phyloP scores from a whole-genome alignment of 2,113 vertebrate species.

The Beaufortia kweichowensis region DNA sequence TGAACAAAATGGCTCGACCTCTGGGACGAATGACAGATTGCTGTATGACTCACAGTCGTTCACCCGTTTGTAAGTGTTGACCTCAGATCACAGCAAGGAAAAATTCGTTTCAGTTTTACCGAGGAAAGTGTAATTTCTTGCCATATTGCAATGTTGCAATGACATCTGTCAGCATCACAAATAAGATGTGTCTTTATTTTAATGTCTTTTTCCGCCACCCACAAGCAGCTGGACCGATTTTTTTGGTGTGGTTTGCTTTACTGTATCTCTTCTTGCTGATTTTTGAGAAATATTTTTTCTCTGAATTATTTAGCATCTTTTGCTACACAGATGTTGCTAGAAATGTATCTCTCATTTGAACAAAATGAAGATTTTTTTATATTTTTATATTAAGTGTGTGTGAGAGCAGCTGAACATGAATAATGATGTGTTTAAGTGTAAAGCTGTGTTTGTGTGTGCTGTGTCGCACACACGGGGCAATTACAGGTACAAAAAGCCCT shows the following conservation, averaged over 20 bases:
- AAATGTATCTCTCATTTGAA: constrained; percentile 26
- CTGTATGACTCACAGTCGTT: constrained; percentile 43
- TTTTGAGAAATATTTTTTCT: constrained; percentile 2
- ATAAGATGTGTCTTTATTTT: background rate
- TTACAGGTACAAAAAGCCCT: constrained; percentile 26
- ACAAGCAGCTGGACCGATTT: background rate
- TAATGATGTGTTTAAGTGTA: constrained; percentile 10
- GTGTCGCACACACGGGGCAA: constrained; percentile 7
- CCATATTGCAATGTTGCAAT: background rate
- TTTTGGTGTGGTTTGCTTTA: background rate
- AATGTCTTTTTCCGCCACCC: background rate
- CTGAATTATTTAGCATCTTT: constrained; percentile 31
- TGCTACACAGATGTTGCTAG: constrained; percentile 22
- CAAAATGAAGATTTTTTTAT: constrained; percentile 12
- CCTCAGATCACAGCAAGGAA: constrained; percentile 17
- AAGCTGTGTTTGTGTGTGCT: constrained; percentile 13
- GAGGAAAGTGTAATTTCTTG: background rate
- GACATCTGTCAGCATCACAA: background rate
- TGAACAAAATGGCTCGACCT: constrained; percentile 41
- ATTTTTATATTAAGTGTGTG: too few relatives aligned
- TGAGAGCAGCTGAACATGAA: background rate
- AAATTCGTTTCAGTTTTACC: constrained; percentile 1
- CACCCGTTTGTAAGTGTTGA: constrained; percentile 33
- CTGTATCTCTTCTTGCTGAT: constrained; percentile 1
- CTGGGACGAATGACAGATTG: constrained; percentile 35